Evolutionary conservation across 2,888 invertebrate genomes (phyloP).

Genomic region (Nomada fucata): DNA sequence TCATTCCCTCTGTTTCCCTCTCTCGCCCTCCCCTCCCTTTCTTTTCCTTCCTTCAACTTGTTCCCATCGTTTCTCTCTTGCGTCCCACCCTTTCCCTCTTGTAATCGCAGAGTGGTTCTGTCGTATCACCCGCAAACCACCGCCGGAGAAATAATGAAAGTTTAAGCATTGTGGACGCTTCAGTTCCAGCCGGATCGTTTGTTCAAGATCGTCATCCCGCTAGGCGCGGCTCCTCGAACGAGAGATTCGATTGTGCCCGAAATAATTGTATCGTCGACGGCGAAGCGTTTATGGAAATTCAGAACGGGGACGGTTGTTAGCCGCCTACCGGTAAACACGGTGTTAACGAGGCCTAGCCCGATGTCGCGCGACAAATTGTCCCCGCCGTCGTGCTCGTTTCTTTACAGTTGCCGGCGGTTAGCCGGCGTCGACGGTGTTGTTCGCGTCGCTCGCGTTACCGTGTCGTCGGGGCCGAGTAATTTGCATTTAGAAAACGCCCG

Average conservation of each 20-base stretch:
- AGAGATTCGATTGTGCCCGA: slow-evolving; percentile 63
- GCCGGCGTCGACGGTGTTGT: slow-evolving; percentile 13
- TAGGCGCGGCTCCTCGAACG: slow-evolving; percentile 36
- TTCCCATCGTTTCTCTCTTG: background rate
- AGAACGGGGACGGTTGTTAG: slow-evolving; percentile 26
- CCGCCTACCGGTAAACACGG: slow-evolving; percentile 22
- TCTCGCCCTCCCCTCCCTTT: slow-evolving; percentile 11
- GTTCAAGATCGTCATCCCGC: slow-evolving; percentile 54
- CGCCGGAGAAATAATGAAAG: slow-evolving; percentile 50
- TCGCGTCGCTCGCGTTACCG: slow-evolving; percentile 16
- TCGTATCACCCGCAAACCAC: slow-evolving; percentile 23
- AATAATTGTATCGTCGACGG: slow-evolving; percentile 77
- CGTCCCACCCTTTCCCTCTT: background rate
- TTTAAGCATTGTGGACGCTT: slow-evolving; percentile 33
- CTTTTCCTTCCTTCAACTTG: background rate
- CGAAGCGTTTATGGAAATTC: slow-evolving; percentile 76
- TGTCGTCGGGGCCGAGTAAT: slow-evolving; percentile 63
- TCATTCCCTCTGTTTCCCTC: background rate
- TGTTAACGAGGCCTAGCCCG: slow-evolving; percentile 57
- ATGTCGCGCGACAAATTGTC: slow-evolving; percentile 68
- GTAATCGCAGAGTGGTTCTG: background rate
- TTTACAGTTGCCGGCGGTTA: background rate
- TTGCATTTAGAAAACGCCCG: slow-evolving; percentile 73
- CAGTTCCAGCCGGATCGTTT: slow-evolving; percentile 54
- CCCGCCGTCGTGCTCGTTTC: slow-evolving; percentile 31